Evolutionary conservation across 2,888 invertebrate species (phyloP), one percentile per base, ranked within the genome.

Genomic region (Dascillus cervinus): DNA sequence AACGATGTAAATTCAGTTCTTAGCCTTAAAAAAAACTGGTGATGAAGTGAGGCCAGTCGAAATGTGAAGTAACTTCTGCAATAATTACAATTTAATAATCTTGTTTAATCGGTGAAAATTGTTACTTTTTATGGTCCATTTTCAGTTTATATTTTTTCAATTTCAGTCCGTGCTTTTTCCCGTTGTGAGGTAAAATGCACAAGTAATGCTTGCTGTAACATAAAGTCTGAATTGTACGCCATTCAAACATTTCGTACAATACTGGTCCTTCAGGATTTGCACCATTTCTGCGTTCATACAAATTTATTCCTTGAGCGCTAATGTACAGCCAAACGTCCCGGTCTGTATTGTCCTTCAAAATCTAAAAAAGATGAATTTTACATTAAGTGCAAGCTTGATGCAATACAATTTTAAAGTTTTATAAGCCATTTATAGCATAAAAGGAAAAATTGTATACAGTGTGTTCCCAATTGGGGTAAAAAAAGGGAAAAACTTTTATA

Each of bases 201-300:
- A 84, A 64, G 43, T 76, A 78, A 50, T 77, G 80, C 56, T 83
- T 84, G 51, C 79, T 82, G 53, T 80, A 83, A 52, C 80, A 82
- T 43, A 84, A 69, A 43, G 82, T 83, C 52, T 82, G 82, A 47
- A 84, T 82, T 44, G 79, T 77, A 47, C 76, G 74, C 84, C 84
- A 84, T 44, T 71, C 70, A 50, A 75, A 73, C 40, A 59, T 61
- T 46, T 62, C 64, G 41, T 64, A 65, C 4, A 65, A 42, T 39
- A 60, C 53, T 22, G 64, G 64, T 34, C 65, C 64, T 44, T 56
- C 60, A 39, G 59, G 52, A 37, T 56, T 59, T 11, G 58, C 55
- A 9, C 58, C 46, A 32, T 53, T 53, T 13, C 65, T 71, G 36
- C 77, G 60, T 26, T 76, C 76, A 50, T 74, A 77, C 3, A 77